Evolutionary conservation across 2,797 vertebrate species (phyloP), one percentile per base, ranked within the genome.

Genomic region (Leptoclinus maculatus): DNA sequence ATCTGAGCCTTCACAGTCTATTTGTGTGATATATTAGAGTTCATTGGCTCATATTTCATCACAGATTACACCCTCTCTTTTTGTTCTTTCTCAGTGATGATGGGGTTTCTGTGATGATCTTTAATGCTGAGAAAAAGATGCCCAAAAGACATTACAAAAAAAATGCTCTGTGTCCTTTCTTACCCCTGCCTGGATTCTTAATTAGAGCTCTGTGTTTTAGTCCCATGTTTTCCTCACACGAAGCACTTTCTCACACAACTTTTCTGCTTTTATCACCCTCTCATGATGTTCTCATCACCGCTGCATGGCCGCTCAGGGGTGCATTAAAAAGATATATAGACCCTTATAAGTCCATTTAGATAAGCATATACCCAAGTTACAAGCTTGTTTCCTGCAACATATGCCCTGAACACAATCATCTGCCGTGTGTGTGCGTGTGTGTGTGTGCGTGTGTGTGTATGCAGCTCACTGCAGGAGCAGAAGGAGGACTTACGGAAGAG

Each of bases 401-500:
- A 63, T 75, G 72, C 65, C 63, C 75, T 76, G 57, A 86, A 65
- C 62, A 14, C 45, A 68, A 73, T 75, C 70, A 75, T 80, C 23
- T 87, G 47, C 68, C 57, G 23, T 56, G 23, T 80, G 54, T 53
- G n/a, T 82, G 54, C 80, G 62, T 73, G 64, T 83, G 54, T 78
- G 66, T 84, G 73, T 68, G 63, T 63, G 76, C 80, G 56, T 27
- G 27, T 73, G 83, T 76, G 68, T 82, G 64, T 32, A 47, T 47
- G 67, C 91, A 99, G 98, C 88, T 97, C 97, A 81, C 92, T 99
- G 94, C 96, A 97, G 94, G 98, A 99, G 93, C 97, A 99, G 96
- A 99, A 99, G 93, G 97, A 98, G 85, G 98, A 99, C 91, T 94
- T 99, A 85, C 95, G 97, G 89, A 99, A 99, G 92, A 96, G 97